Conservation (phyloP, 1,140 invertebrate species). For the Zeugodacus cucurbitae region DNA sequence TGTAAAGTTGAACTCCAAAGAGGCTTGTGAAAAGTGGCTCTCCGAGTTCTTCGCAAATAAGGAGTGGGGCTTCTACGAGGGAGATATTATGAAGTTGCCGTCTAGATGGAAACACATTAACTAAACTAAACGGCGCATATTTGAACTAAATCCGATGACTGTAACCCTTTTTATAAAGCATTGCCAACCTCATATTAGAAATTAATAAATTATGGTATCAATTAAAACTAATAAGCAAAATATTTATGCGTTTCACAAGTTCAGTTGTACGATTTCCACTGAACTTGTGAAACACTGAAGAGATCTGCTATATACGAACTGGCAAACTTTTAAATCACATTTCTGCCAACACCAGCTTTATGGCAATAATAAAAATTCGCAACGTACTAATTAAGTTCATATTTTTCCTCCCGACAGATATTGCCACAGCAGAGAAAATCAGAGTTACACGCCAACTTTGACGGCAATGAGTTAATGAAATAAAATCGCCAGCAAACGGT, state of each 20-base stretch:
- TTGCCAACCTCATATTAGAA: no score
- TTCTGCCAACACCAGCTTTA: background rate
- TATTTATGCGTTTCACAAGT: background rate
- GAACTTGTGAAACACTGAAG: background rate
- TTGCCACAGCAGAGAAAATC: background rate
- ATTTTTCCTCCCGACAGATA: background rate
- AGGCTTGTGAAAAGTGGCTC: no score
- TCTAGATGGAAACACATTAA: no score
- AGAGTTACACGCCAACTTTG: background rate
- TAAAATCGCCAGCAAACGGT: background rate
- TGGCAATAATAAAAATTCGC: background rate
- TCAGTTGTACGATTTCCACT: background rate
- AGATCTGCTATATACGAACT: background rate
- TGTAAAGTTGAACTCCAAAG: no score
- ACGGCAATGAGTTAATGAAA: background rate
- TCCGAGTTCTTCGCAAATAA: no score
- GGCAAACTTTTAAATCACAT: background rate
- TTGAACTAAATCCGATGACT: no score
- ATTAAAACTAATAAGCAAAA: no score
- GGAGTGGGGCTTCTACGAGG: no score
- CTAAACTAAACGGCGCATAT: no score
- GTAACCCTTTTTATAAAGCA: no score
- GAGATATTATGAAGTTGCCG: no score
- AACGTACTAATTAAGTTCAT: background rate
- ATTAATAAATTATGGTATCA: no score